Evolutionary conservation across 2,797 vertebrate species (phyloP), one percentile per base, ranked within the genome.

Genomic region (Danio jaintianensis): DNA sequence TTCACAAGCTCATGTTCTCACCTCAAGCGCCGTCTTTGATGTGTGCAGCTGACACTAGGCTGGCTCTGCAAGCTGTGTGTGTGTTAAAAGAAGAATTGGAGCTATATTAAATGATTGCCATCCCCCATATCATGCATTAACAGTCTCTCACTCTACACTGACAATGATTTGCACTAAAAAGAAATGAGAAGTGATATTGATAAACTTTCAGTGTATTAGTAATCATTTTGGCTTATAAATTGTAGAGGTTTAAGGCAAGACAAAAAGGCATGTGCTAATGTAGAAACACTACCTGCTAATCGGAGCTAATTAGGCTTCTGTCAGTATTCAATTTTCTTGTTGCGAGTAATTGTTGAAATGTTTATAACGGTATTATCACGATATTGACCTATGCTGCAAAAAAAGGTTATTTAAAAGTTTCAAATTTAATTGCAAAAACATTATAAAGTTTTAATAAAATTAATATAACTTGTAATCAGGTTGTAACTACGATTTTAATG

Each of bases 1-100:
- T 88, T 93, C 94, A 93, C 92, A 93, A 93, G 95, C 94, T 95
- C 90, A 89, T 91, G 91, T 96, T 95, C 86, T 85, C 80, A 94
- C 94, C 93, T 92, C 95, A 95, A 94, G 94, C 90, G 90, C 93
- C 93, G 93, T 91, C 94, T 96, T 96, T 96, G 95, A 96, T 96
- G 94, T 95, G 94, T 93, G 89, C 94, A 91, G 91, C 83, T 93
- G 95, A 95, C 95, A 93, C 94, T 91, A 93, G 93, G 92, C 93
- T 85, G 92, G 91, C 93, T 86, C 91, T 89, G 92, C 93, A 94
- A 95, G 94, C 94, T 94, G 92, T 90, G 93, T 95, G 94, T 93
- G 89, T 86, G 88, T 76, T 66, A 56, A 56, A 77, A 64, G 59
- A 63, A 11, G 90, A 86, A 84, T 82, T 81, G 80, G 79, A 84